Conservation (phyloP, 2,113 vertebrate species). For the Myiozetetes cayanensis region DNA sequence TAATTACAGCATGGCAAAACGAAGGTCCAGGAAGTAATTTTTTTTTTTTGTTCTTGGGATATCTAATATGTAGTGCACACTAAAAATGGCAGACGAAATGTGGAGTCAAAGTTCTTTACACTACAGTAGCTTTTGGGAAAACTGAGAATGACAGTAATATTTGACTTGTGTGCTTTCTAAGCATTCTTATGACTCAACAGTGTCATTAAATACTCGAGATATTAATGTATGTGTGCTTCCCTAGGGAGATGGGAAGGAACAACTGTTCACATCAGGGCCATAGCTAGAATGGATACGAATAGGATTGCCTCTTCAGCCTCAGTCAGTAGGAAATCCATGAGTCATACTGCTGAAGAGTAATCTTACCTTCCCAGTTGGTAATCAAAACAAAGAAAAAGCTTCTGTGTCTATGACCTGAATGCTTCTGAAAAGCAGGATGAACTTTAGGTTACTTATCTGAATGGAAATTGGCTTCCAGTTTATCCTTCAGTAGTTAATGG, state of each 20-base stretch:
- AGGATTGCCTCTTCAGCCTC: not conserved
- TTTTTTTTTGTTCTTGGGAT: not conserved
- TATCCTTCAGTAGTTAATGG: not conserved
- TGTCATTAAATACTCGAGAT: not conserved
- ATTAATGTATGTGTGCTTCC: not conserved
- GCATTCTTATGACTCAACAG: not conserved
- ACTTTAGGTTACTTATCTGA: not conserved
- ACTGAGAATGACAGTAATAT: not conserved
- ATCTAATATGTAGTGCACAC: not conserved
- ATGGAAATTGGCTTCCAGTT: not conserved
- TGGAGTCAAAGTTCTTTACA: not conserved
- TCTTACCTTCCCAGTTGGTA: not conserved
- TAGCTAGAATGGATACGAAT: not conserved
- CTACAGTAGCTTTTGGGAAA: not conserved
- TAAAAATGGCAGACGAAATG: not conserved
- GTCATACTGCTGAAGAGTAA: not conserved
- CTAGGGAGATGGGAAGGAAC: not conserved
- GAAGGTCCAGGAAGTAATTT: not conserved
- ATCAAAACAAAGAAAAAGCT: not conserved
- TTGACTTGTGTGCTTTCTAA: not conserved
- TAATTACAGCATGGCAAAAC: not conserved
- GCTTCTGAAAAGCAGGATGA: not conserved
- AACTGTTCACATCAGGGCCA: not conserved
- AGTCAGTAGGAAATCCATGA: not conserved
- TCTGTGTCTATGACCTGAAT: not conserved